Percentiles rank a stretch among this genome's conserved stretches.
These are phyloP conservation scores for Hippocampus comes DNA, from an alignment of 2,113 vertebrate species.

Conservation along the genomic window DNA sequence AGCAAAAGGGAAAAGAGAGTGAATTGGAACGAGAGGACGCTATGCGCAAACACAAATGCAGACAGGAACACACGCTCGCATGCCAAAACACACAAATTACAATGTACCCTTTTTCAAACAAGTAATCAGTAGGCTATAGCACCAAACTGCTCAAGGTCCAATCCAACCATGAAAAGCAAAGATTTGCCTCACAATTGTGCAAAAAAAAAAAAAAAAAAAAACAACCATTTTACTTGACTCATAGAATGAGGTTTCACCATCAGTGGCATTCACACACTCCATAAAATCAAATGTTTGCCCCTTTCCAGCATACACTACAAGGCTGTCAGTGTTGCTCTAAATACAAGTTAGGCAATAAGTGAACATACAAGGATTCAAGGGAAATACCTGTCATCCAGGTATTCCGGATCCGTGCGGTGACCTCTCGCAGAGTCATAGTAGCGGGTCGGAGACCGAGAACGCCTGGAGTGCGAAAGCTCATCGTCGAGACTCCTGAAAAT, in stretches of 20 bases:
- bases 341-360: background rate
- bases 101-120: background rate
- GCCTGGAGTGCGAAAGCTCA: slow-evolving; percentile 88
- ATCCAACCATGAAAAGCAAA: slow-evolving; percentile 1
- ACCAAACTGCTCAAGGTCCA: slow-evolving; percentile 9
- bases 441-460: slow-evolving; percentile 91
- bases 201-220: background rate
- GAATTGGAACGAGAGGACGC: slow-evolving; percentile 48
- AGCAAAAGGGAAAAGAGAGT: slow-evolving; percentile 56
- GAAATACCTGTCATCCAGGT: slow-evolving; percentile 71
- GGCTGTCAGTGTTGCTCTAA: background rate
- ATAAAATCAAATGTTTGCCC: slow-evolving; percentile 3
- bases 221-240: background rate
- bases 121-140: slow-evolving; percentile 1
- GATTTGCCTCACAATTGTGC: background rate
- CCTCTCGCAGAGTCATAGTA: slow-evolving; percentile 84
- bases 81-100: slow-evolving; percentile 18
- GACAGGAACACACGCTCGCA: slow-evolving; percentile 16
- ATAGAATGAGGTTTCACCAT: slow-evolving; percentile 2
- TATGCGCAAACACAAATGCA: slow-evolving; percentile 20
- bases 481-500: slow-evolving; percentile 92
- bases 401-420: slow-evolving; percentile 65
- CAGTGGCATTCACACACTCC: slow-evolving; percentile 10
- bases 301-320: background rate
- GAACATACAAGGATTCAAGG: slow-evolving; percentile 9